Evolutionary conservation across 2,113 vertebrate genomes (phyloP), one percentile per base, ranked within the genome.

Genomic region (Megaceryle torquata): DNA sequence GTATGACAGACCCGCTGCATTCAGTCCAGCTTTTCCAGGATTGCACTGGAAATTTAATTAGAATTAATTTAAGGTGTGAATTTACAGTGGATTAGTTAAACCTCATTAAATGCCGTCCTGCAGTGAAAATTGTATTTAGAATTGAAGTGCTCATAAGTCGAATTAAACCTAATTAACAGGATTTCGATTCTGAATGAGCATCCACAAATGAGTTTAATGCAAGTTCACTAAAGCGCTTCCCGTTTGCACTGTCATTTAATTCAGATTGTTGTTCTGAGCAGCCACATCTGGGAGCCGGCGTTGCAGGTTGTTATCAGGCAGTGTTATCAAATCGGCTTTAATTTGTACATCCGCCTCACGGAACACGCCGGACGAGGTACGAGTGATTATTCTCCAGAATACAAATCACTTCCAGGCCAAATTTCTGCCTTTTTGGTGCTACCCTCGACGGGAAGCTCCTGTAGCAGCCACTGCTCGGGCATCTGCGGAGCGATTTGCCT

Each of bases 1-100:
- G 13, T 29, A 28, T 1, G 0, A 44, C 0, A 12, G 33, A 31
- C 11, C 15, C 3, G 1, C 31, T 41, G 13, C 13, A 0, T 0
- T 28, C 7, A 15, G 25, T 28, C 25, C 39, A 24, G 48, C 10
- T 61, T 61, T 71, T 15, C 44, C 41, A 24, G 51, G n/a, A 25
- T 17, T n/a, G 21, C 65, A 50, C 15, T 4, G 69, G 88, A 82
- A 53, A 63, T 74, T 51, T 65, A 68, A 86, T 87, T 81, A 33
- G 54, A 60, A 57, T 81, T 69, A 46, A 91, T 94, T 89, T 60
- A 53, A 83, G 74, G 88, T 89, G 54, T 33, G 82, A 84, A 67
- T 82, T 86, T 89, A 15, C 65, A 69, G 82, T 33, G 59, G 82
- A 75, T 93, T 78, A 85, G 51, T 67, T 54, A 78, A 89, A 89